Conservation (phyloP, 2,888 invertebrate genomes). For the Acrocyrtus sp. region DNA sequence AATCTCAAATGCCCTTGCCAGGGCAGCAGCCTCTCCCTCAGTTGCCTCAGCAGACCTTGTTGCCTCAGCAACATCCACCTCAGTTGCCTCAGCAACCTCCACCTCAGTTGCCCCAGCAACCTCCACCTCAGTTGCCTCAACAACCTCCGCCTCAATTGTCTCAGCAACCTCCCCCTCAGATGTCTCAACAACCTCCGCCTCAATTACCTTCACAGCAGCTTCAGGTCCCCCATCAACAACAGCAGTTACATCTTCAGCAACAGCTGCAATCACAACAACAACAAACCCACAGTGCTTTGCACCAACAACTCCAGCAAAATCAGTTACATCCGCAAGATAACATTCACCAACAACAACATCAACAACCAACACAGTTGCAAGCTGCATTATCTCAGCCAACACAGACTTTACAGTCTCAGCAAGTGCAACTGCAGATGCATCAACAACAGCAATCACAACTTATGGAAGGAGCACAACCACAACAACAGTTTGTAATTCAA, state of each 20-base stretch:
- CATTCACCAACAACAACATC: slow-evolving; percentile 27
- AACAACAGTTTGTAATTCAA: slow-evolving; percentile 34
- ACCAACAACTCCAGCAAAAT: slow-evolving; percentile 39
- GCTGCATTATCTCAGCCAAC: slow-evolving; percentile 22
- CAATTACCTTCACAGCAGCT: slow-evolving; percentile 19
- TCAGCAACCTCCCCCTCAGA: slow-evolving; percentile 18
- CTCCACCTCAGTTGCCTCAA: background rate
- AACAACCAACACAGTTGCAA: slow-evolving; percentile 39
- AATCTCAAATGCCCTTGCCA: slow-evolving; percentile 33
- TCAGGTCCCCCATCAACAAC: slow-evolving; percentile 26
- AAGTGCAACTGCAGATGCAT: slow-evolving; percentile 21
- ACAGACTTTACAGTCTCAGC: slow-evolving; percentile 1
- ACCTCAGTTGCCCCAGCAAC: slow-evolving; percentile 10
- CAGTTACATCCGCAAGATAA: slow-evolving; percentile 15
- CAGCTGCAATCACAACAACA: slow-evolving; percentile 33
- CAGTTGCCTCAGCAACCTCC: slow-evolving; percentile 11
- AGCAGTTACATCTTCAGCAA: slow-evolving; percentile 29
- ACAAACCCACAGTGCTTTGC: slow-evolving; percentile 36
- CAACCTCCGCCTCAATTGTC: slow-evolving; percentile 9
- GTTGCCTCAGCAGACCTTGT: slow-evolving; percentile 17
- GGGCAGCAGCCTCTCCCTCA: no score
- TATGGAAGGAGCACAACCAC: slow-evolving; percentile 3
- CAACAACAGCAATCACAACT: slow-evolving; percentile 23
- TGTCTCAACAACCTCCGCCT: slow-evolving; percentile 20
- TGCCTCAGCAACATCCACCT: slow-evolving; percentile 21